Evolutionary conservation across 1,140 invertebrate species (phyloP), one percentile per base, ranked within the genome.

Genomic region (Formica exsecta): DNA sequence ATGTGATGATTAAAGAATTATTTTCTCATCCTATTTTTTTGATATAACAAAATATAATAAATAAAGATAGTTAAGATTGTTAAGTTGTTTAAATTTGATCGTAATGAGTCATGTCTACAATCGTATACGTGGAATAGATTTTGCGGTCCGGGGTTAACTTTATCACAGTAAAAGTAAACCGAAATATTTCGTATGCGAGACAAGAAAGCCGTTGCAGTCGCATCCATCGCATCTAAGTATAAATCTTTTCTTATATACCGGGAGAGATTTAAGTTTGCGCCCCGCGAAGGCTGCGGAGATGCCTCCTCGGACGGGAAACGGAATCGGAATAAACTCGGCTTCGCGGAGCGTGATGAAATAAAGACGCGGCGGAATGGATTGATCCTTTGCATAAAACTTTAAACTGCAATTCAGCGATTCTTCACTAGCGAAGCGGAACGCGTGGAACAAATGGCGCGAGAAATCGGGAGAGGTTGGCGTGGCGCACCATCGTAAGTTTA

Each of bases 301-400:
- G 77, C 25, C 25, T 51, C 61, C 38, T 44, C 54, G 51, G 79
- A 87, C 44, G 44, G 51, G 41, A 51, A 74, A 66, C 84, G 71
- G 51, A 86, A 89, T 68, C 62, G 80, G 87, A 83, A 86, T 86
- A 89, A 89, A 89, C 65, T 86, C 44, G 57, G 65, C 65, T 71
- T 75, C 38, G 68, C 41, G 68, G n/a, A 48, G 79, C 54, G 38
- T 70, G 68, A 38, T 74, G 68, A 83, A 83, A 81, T 73, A 73
- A 57, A 83, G 79, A 74, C 61, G 62, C 66, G 81, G 36, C 44
- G 38, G 59, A 64, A 86, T 89, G 59, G 71, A 89, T 89, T 85
- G 76, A 89, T 89, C 84, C 77, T 77, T 88, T 86, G 85, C 77
- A 89, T 84, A 65, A 89, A 89, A 89, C 76, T 89, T 89, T 89